These are phyloP conservation scores for Drosophila suzukii DNA, from an alignment of 1,140 invertebrate genomes.

Conservation along the genomic window DNA sequence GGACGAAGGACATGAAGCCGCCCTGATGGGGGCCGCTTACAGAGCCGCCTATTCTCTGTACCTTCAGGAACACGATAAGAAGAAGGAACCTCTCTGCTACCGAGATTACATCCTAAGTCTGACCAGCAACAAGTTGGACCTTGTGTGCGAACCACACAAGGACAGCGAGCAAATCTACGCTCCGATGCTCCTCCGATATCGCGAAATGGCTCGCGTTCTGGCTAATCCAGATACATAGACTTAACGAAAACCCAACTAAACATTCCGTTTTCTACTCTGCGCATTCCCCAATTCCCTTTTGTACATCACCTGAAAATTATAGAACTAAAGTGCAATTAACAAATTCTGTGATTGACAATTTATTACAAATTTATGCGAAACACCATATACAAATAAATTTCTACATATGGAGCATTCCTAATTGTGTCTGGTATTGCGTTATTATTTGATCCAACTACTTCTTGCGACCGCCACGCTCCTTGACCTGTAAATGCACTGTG, in stretches of 20 bases:
- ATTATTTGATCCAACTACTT: conserved; percentile 89
- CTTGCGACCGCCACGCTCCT: conserved; percentile 98
- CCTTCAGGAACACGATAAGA: conserved; percentile 21
- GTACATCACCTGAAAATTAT: conserved; percentile 40
- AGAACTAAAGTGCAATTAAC: conserved; percentile 76
- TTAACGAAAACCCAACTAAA: conserved; percentile 1
- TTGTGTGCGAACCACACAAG: conserved; percentile 87
- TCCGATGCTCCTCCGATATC: conserved; percentile 87
- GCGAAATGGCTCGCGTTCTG: conserved; percentile 84
- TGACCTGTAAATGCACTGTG: conserved; percentile 95
- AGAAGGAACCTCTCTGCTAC: conserved; percentile 37
- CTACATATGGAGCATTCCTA: conserved; percentile 33
- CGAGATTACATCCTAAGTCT: conserved; percentile 69
- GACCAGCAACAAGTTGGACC: conserved; percentile 72
- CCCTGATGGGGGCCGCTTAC: conserved; percentile 93
- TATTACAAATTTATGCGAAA: conserved; percentile 71
- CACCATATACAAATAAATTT: conserved; percentile 65
- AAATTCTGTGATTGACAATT: conserved; percentile 73
- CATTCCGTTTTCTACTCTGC: conserved; percentile 31
- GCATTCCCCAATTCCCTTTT: conserved; percentile 42
- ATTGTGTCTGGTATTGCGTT: conserved; percentile 7
- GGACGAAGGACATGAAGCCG: conserved; percentile 91
- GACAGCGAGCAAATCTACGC: conserved; percentile 88
- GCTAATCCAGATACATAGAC: conserved; percentile 2
- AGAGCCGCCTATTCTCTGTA: conserved; percentile 90